Percentiles rank a stretch among this genome's conserved stretches.
Conservation (phyloP, 2,888 invertebrate genomes). For the Deilephila porcellus region DNA sequence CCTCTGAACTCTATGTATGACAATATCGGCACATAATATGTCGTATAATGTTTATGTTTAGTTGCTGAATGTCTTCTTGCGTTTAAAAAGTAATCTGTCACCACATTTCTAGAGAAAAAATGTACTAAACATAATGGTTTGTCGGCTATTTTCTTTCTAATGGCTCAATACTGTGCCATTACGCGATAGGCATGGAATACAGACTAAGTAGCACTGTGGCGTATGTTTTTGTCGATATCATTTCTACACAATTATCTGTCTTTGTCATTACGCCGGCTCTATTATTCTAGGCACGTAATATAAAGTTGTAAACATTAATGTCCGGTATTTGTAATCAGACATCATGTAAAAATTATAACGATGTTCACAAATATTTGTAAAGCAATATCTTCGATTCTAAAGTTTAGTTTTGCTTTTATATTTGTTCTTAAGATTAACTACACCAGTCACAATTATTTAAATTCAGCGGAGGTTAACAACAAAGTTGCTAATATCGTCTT, state of each 20-base stretch:
- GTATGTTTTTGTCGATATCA: neutral
- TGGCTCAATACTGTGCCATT: neutral
- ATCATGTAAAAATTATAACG: no score
- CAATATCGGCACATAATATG: no score
- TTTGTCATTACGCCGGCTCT: neutral
- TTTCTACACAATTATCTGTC: neutral
- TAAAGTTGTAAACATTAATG: neutral
- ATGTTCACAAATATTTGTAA: no score
- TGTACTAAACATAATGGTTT: neutral
- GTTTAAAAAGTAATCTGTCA: constrained; percentile 1
- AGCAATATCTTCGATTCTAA: no score
- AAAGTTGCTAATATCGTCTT: no score
- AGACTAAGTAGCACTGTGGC: neutral
- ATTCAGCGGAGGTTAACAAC: no score
- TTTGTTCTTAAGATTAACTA: no score
- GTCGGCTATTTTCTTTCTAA: constrained; percentile 5
- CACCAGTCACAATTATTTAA: no score
- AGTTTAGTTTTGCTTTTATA: no score
- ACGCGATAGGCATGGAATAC: constrained; percentile 8
- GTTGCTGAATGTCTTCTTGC: neutral
- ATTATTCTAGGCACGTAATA: neutral
- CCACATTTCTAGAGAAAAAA: neutral
- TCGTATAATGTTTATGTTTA: no score
- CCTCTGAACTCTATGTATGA: no score
- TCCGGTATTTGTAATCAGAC: no score